Evolutionary conservation across 1,140 invertebrate genomes (phyloP).

Genomic region (Atta texana): DNA sequence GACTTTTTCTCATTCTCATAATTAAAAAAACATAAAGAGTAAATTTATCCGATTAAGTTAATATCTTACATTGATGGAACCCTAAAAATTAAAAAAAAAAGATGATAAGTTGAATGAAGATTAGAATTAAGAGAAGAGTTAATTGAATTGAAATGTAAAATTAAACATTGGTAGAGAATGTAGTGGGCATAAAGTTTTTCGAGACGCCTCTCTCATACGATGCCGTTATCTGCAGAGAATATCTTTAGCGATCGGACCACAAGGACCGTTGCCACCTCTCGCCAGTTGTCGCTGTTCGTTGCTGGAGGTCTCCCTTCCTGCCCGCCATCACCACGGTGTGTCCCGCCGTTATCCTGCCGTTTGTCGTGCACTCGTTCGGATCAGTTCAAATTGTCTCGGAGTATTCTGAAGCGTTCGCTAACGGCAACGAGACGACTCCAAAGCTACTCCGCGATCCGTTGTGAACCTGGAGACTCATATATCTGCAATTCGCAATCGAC

Average conservation of each 20-base stretch:
- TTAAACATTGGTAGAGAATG: too few relatives aligned
- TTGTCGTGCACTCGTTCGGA: not conserved
- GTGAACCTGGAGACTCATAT: not conserved
- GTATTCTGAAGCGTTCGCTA: not conserved
- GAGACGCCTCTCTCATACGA: not conserved
- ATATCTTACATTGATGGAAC: too few relatives aligned
- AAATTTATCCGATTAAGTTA: too few relatives aligned
- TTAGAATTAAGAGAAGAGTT: too few relatives aligned
- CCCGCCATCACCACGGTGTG: not conserved
- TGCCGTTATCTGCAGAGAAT: slow-evolving; percentile 32
- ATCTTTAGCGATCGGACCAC: not conserved
- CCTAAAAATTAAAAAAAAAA: too few relatives aligned
- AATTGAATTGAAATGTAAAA: too few relatives aligned
- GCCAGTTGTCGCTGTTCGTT: slow-evolving; percentile 71
- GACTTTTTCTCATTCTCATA: too few relatives aligned
- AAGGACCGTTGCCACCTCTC: slow-evolving; percentile 58
- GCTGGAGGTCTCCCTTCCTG: slow-evolving; percentile 11
- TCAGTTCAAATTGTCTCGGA: not conserved
- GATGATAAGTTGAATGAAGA: too few relatives aligned
- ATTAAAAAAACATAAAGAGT: too few relatives aligned
- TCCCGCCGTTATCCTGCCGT: slow-evolving; percentile 36
- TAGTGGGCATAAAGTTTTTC: not conserved
- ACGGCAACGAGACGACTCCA: not conserved
- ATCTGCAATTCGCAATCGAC: not conserved
- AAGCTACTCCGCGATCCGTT: not conserved